These are phyloP conservation scores for Sphaerophoria rueppellii DNA, from an alignment of 2,888 invertebrate genomes.

Conservation along the genomic window DNA sequence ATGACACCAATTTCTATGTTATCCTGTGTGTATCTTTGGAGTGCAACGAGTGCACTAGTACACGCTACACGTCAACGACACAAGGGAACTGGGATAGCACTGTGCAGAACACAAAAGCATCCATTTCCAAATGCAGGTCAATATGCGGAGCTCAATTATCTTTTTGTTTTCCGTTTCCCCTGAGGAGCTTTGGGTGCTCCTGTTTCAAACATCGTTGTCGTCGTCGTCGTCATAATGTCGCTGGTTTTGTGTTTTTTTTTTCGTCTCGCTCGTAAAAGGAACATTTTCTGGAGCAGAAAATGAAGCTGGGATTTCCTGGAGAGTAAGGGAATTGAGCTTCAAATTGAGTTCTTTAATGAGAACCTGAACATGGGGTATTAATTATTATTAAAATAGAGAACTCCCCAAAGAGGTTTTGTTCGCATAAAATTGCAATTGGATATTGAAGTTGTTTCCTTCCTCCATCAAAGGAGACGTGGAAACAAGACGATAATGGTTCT, in stretches of 20 bases:
- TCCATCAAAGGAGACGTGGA: not conserved
- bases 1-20: constrained; percentile 45
- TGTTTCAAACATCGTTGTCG: constrained; percentile 29
- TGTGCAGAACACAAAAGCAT: constrained; percentile 35
- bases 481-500: not conserved
- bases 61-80: constrained; percentile 21
- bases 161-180: not conserved
- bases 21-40: constrained; percentile 2
- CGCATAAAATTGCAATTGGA: constrained; percentile 45
- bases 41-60: constrained; percentile 21
- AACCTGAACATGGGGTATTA: constrained; percentile 51
- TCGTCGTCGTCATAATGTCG: not conserved
- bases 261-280: constrained; percentile 1
- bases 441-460: not conserved
- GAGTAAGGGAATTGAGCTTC: constrained; percentile 9
- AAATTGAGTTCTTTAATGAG: constrained; percentile 60
- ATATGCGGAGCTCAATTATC: constrained; percentile 36
- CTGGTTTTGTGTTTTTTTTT: constrained; percentile 21
- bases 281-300: constrained; percentile 49
- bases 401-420: constrained; percentile 32
- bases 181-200: constrained; percentile 22
- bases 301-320: constrained; percentile 53
- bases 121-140: constrained; percentile 65
- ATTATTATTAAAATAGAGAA: constrained; percentile 42
- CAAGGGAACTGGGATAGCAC: not conserved